Evolutionary conservation across 1,140 invertebrate genomes (phyloP), one percentile per base, ranked within the genome.

Genomic region (Musca vetustissima): DNA sequence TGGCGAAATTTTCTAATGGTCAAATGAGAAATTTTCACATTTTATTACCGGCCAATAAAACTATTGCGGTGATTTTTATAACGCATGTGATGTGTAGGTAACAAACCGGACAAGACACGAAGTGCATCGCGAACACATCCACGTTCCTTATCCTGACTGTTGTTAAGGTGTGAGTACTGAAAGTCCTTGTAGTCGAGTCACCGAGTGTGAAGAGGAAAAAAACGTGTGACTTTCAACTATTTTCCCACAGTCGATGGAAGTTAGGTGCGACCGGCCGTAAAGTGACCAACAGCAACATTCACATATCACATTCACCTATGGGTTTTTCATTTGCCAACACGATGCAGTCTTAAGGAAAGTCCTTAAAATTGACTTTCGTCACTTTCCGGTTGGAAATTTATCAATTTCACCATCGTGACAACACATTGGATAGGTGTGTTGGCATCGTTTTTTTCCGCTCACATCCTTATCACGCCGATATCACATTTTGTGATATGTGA

Each of bases 1-100:
- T 61, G 28, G 28, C 57, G 13, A 61, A 61, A 61, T 61, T 61
- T 36, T 61, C 28, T 61, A 61, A 61, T 36, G 57, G 57, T 36
- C 57, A 61, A 61, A 43, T 43, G 36, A 43, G 36, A 43, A 43
- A 43, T 43, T 43, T 43, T 43, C 15, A 61, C 28, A 61, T 19
- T 61, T 61, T 61, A 61, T 61, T 61, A 28, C 57, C 57, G 32
- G 28, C 19, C 36, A 61, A 61, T 61, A 61, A 61, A 61, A 61
- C 57, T 36, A 61, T 61, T 61, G 57, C 57, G 57, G 57, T 61
- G 28, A 61, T 61, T 61, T 61, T 36, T 61, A 61, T 61, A 61
- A 36, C 28, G 24, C 1, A 0, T 9, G 52, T 9, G 19, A 24
- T 24, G 22, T 3, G 11, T 36, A 61, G 28, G 28, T 36, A 36